Evolutionary conservation across 2,113 vertebrate species (phyloP).

Genomic region (Coptodon bakossiorum): DNA sequence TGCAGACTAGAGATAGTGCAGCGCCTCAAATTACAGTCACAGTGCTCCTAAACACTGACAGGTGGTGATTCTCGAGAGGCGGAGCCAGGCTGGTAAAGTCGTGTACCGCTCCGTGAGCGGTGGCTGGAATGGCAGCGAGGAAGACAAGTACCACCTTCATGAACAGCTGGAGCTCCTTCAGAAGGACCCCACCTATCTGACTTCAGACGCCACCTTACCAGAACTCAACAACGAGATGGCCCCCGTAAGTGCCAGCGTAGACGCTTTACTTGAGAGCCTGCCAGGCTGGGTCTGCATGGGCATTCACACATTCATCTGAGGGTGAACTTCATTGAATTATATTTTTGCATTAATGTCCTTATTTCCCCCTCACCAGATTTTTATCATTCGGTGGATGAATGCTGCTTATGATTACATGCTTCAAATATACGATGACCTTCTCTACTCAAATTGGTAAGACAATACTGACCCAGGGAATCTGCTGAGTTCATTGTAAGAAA

Average conservation of each 20-base stretch:
- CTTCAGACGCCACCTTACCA: slow-evolving; percentile 75
- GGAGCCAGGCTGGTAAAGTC: slow-evolving; percentile 77
- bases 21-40: not conserved
- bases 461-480: not conserved
- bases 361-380: slow-evolving; percentile 69
- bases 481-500: not conserved
- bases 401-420: slow-evolving; percentile 75
- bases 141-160: slow-evolving; percentile 80
- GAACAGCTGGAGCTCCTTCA: slow-evolving; percentile 85
- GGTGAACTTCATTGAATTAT: not conserved
- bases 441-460: slow-evolving; percentile 91
- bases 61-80: slow-evolving; percentile 89
- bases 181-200: slow-evolving; percentile 81
- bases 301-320: not conserved
- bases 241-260: slow-evolving; percentile 72
- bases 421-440: slow-evolving; percentile 81
- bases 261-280: not conserved
- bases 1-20: not conserved
- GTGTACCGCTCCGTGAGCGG: slow-evolving; percentile 78
- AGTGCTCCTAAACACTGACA: slow-evolving; percentile 36
- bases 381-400: slow-evolving; percentile 86
- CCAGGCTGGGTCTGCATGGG: too few relatives aligned
- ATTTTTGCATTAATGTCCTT: not conserved
- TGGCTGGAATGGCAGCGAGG: slow-evolving; percentile 87
- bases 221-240: slow-evolving; percentile 90